Base-by-base conservation (phyloP, 2,797 vertebrate genomes). In the Chrosomus eos region DNA sequence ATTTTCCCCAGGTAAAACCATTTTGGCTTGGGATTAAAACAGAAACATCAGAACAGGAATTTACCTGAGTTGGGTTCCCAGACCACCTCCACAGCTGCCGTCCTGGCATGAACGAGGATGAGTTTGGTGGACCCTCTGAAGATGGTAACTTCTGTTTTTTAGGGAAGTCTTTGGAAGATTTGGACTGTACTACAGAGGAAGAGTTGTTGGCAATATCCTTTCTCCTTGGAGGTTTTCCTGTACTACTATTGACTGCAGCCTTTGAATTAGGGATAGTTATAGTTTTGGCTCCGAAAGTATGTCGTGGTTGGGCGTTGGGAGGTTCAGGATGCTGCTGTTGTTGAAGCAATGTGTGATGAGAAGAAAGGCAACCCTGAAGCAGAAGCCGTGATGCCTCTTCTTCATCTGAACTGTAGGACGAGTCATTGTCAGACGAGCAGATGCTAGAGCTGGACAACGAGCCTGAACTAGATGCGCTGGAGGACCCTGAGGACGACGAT, bases 81-180 rank as follows among this genome's bases (percentile, higher is more conserved):
- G 98, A 99, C 98, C 98, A 99, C 90, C 95, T 97, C 98, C 98
- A 99, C 87, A 99, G 95, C 93, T 99, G 98, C 67, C 95, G 96
- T 36, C 97, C 97, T 0, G 97, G 96, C 88, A 97, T 94, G 93
- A 97, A 96, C 64, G 97, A 93, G 0, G 96, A 93, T 90, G 97
- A 96, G 94, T 96, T 97, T 89, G 96, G 92, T 91, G 95, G 94
- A 90, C 96, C 95, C 89, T 97, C 97, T 79, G 97, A 95, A 75
- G 97, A 97, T 40, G 97, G 96, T 94, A 97, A 96, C 91, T 97
- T 97, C 93, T 98, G 98, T 92, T 97, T 96, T 94, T 98, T 98
- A 73, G 96, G 86, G 67, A 93, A 92, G 93, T 98, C 97, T 95
- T 97, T 98, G 92, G 95, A 92, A 45, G 89, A 75, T 91, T 97